These are phyloP conservation scores for Microcebus murinus DNA, from an alignment of 2,113 vertebrate genomes.

Conservation along the genomic window DNA sequence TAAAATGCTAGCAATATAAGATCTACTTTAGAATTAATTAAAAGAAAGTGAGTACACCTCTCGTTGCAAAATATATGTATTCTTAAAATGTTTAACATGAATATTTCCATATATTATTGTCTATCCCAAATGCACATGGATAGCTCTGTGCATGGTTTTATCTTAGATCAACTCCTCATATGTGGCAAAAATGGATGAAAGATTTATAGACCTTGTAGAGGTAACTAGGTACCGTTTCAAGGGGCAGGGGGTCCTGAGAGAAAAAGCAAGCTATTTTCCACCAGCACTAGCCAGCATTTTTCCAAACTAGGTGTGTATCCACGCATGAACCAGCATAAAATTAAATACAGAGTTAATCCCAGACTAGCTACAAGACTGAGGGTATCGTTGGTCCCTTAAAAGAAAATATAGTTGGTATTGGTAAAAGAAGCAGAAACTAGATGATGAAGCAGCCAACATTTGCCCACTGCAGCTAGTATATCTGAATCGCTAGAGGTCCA, in stretches of 20 bases:
- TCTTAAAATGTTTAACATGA: neutral
- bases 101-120: neutral
- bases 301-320: neutral
- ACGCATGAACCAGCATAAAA: neutral
- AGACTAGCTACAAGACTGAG: neutral
- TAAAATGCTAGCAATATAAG: conserved; percentile 50
- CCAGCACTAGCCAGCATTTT: neutral
- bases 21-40: conserved; percentile 62
- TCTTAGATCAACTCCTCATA: neutral
- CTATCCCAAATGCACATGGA: neutral
- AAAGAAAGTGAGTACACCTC: neutral
- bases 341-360: neutral
- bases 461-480: neutral
- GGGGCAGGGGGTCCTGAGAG: neutral
- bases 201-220: neutral
- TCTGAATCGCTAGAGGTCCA: neutral
- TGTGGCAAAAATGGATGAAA: neutral
- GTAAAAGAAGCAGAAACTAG: neutral
- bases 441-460: neutral
- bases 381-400: neutral
- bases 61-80: neutral
- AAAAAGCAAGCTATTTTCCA: neutral
- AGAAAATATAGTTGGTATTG: neutral
- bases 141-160: neutral
- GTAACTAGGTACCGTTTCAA: neutral